Evolutionary conservation across 2,797 vertebrate species (phyloP), one percentile per base, ranked within the genome.

Genomic region (Enteromius viviparus): DNA sequence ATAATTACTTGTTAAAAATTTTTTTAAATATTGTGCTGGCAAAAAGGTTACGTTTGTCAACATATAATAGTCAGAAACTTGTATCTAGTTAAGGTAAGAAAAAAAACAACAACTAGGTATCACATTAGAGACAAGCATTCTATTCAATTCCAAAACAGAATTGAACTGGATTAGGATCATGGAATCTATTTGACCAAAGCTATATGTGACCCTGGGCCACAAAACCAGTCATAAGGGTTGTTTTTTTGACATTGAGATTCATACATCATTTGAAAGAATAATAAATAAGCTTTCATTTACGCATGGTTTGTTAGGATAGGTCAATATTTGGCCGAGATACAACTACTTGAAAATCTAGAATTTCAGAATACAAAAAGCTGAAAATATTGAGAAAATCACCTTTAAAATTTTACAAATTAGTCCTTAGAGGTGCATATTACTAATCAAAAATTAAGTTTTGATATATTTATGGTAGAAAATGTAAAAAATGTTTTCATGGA

Each of bases 11-110:
- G 26, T 26, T 26, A 26, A 26, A 26, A 26, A 26, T n/a, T n/a
- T n/a, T n/a, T n/a, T n/a, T n/a, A 26, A 26, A 26, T 26, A 26
- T 26, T 26, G 26, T 26, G 26, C 26, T 26, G 26, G 64, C 37
- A 74, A 65, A 72, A 70, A 66, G 32, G 8, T 45, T 76, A 79
- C 53, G 82, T 29, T 79, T 72, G 42, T 40, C 40, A 69, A 58
- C 26, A 21, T 68, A 51, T 0, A 42, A 42, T 42, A 69, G 76
- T 84, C n/a, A 65, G 32, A 79, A 83, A 84, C 76, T 64, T 21
- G 47, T 32, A 66, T 3, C 23, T 29, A 42, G 37, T 45, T 78
- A 74, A 62, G 12, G 66, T 45, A 23, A 26, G 55, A 37, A 55
- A 32, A 23, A 23, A 65, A 37, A 37, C 7, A 34, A 34, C 4